Conservation (phyloP, 1,140 invertebrate species). For the Teleogryllus occipitalis region DNA sequence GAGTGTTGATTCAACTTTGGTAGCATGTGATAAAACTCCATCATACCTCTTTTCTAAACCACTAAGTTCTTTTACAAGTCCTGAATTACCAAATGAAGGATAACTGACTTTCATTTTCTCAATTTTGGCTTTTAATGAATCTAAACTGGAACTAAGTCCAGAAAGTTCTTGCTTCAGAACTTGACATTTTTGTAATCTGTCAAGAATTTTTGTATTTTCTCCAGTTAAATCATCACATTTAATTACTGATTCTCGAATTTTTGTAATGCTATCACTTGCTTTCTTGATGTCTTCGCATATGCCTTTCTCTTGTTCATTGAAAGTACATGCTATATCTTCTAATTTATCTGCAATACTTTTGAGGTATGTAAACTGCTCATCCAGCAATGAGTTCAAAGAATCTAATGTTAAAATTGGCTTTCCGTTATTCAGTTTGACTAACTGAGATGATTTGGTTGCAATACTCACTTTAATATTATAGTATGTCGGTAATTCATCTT, state of each 20-base stretch:
- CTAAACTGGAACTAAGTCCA: conserved; percentile 48
- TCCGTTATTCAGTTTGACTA: conserved; percentile 68
- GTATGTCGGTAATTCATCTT: conserved; percentile 73
- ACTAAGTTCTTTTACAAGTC: conserved; percentile 67
- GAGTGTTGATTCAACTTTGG: conserved; percentile 73
- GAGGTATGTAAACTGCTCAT: conserved; percentile 70
- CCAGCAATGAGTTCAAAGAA: conserved; percentile 57
- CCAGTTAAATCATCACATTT: conserved; percentile 88
- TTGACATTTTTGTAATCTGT: conserved; percentile 64
- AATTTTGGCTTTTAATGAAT: conserved; percentile 57
- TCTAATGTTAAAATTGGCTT: conserved; percentile 58
- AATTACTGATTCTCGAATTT: conserved; percentile 73
- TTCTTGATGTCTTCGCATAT: conserved; percentile 63
- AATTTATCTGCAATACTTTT: conserved; percentile 64
- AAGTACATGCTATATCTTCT: conserved; percentile 56
- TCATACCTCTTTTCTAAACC: conserved; percentile 69
- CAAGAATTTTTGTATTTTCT: conserved; percentile 72
- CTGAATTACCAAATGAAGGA: conserved; percentile 66
- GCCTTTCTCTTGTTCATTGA: conserved; percentile 63
- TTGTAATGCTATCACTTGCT: conserved; percentile 56
- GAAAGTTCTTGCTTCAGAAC: conserved; percentile 60
- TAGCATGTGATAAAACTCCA: conserved; percentile 59
- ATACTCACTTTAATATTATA: conserved; percentile 66
- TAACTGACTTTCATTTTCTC: conserved; percentile 64
- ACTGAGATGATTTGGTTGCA: conserved; percentile 66